Evolutionary conservation across 1,140 invertebrate genomes (phyloP), one percentile per base, ranked within the genome.

Genomic region (Trachymyrmex cornetzi): DNA sequence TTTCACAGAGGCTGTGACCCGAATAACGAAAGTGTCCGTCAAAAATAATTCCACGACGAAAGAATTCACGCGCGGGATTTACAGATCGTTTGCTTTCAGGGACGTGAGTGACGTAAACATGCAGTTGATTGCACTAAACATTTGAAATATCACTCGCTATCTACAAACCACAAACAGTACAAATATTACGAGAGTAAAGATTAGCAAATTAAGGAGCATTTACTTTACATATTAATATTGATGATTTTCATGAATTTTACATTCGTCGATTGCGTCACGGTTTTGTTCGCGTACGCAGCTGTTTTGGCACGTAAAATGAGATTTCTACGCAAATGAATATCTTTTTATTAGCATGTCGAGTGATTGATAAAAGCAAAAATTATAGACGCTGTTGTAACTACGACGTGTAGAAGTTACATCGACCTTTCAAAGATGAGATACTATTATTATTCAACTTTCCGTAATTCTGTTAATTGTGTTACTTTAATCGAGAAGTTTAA

Each of bases 31-130:
- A 79, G 27, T 71, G 77, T 59, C 34, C 34, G 55, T 77, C 69
- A 30, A 88, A 90, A 90, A 88, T 90, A 90, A 90, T 81, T 66
- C 57, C 16, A 24, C 27, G 48, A 9, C 27, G 27, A 11, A 30
- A 50, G 84, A 88, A 80, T 69, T 79, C 63, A 67, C 34, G 63
- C 27, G 27, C 44, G 30, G 30, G 53, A 69, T 71, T 72, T 38
- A 72, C 19, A 30, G 7, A 11, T 5, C n/a, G 19, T 24, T 79
- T 14, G 5, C 24, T 22, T 30, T 71, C 50, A 22, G 5, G 34
- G 14, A 12, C 66, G 3, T 16, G 34, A 44, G 50, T 34, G 64
- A 55, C 5, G 30, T 64, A 77, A 80, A 53, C 14, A 7, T 53
- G 55, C 61, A 27, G 38, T n/a, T 16, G 9, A 53, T 24, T 24